A percentile compares a stretch with the other conserved stretches of the same genome.
phyloP scores from a whole-genome alignment of 2,113 vertebrate species.

The Pavo muticus region DNA sequence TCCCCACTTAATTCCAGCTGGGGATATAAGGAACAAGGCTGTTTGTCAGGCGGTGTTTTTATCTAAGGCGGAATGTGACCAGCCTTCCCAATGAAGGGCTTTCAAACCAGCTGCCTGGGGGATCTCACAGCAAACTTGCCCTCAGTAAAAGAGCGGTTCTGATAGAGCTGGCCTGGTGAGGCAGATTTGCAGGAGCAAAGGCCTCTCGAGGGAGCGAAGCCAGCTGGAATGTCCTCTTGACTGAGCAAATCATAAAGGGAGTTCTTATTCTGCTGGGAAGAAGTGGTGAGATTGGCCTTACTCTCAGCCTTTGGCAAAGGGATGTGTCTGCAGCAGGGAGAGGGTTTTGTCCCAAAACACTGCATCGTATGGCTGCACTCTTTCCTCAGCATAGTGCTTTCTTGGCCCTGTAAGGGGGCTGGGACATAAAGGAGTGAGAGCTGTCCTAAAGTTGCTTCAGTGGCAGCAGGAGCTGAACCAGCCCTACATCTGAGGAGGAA shows the following conservation, averaged over 20 bases:
- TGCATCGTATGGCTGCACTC: not conserved
- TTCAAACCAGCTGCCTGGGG: slow-evolving; percentile 33
- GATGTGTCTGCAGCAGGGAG: not conserved
- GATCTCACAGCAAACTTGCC: not conserved
- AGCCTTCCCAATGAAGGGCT: slow-evolving; percentile 38
- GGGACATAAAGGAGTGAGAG: not conserved
- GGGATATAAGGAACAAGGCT: slow-evolving; percentile 19
- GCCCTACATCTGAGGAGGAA: not conserved
- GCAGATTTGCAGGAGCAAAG: not conserved
- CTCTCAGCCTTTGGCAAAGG: slow-evolving; percentile 3
- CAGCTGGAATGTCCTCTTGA: slow-evolving; percentile 61
- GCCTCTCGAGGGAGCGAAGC: not conserved
- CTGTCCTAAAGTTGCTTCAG: not conserved
- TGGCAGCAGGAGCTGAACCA: not conserved
- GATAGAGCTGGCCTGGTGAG: not conserved
- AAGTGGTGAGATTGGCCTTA: slow-evolving; percentile 12
- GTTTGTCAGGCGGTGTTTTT: slow-evolving; percentile 34
- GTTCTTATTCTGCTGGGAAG: slow-evolving; percentile 61
- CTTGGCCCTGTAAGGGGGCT: not conserved
- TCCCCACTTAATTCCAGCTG: not conserved
- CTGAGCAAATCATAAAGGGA: slow-evolving; percentile 31
- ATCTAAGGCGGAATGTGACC: slow-evolving; percentile 25
- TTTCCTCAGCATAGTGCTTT: not conserved
- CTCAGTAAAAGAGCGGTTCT: not conserved
- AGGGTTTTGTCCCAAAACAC: not conserved